A percentile compares a stretch with the other conserved stretches of the same genome.
Evolutionary conservation across 2,113 vertebrate genomes (phyloP).

Genomic region (Elephas maximus): DNA sequence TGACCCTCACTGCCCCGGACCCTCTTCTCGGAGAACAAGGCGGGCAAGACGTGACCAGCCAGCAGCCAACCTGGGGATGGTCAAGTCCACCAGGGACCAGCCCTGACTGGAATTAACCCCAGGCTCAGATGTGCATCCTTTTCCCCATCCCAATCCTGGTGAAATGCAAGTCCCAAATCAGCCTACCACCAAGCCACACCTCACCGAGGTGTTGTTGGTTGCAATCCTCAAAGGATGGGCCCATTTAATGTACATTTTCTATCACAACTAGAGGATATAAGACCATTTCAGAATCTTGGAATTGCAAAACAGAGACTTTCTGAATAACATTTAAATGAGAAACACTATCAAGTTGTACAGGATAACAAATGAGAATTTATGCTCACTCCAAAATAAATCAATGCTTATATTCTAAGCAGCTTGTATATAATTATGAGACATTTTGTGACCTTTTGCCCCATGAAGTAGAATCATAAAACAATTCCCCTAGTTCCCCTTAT

Average conservation of each 20-base stretch:
- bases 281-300: background rate
- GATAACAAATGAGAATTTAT: background rate
- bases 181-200: background rate
- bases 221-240: background rate
- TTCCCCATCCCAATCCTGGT: background rate
- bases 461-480: background rate
- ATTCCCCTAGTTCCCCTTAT: background rate
- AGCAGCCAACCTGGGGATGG: background rate
- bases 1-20: no score
- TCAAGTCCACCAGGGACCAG: background rate
- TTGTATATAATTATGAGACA: background rate
- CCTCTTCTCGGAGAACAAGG: no score
- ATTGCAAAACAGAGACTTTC: conserved; percentile 28
- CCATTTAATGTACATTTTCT: background rate
- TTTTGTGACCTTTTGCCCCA: background rate
- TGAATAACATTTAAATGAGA: background rate
- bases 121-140: background rate
- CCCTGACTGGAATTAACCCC: fast-evolving
- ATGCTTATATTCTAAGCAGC: background rate
- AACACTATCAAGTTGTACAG: background rate
- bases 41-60: background rate
- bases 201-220: background rate
- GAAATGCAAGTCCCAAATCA: background rate
- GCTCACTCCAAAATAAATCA: background rate
- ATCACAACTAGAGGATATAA: background rate